Evolutionary conservation across 2,113 vertebrate genomes (phyloP), one percentile per base, ranked within the genome.

Genomic region (Parus major): DNA sequence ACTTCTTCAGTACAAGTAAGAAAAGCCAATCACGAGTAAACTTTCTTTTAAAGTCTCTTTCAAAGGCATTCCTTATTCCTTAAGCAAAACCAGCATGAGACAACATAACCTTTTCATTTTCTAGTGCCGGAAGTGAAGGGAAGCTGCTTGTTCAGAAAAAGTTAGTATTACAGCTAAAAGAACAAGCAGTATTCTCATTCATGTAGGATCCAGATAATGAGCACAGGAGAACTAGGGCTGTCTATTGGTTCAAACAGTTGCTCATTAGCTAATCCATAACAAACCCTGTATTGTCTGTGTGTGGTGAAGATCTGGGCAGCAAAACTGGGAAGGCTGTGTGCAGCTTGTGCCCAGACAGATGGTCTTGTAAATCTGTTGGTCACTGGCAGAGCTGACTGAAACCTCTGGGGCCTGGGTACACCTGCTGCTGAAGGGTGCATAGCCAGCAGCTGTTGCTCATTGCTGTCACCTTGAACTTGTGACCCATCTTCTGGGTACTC

Each of bases 381-480:
- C 85, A 52, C 82, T 92, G 84, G 87, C 75, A 90, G 90, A 78
- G 65, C 86, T 90, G 76, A 42, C 70, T 95, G 49, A 93, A 92
- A 94, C 94, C 92, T 90, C 94, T 94, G 94, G 89, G 91, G 94
- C 76, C 79, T 59, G 92, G 85, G 52, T 71, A 82, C 94, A 96
- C 90, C 94, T 97, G 96, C 96, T 97, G 76, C 92, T 56, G 65
- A 44, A 78, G 82, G 85, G 79, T 90, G 80, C 57, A 10, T 1
- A 35, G 80, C 79, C 85, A 93, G 90, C 92, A 94, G 96, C 95
- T 96, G 95, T 18, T 90, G 82, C 41, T 84, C 76, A 6, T 71
- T 86, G 77, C 65, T 75, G 88, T 93, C 82, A 96, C 96, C 92
- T 95, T 96, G 82, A 96, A 96, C 93, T 96, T 96, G 56, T 93